phyloP scores from a whole-genome alignment of 2,888 invertebrate species.

The Brachyptera putata region DNA sequence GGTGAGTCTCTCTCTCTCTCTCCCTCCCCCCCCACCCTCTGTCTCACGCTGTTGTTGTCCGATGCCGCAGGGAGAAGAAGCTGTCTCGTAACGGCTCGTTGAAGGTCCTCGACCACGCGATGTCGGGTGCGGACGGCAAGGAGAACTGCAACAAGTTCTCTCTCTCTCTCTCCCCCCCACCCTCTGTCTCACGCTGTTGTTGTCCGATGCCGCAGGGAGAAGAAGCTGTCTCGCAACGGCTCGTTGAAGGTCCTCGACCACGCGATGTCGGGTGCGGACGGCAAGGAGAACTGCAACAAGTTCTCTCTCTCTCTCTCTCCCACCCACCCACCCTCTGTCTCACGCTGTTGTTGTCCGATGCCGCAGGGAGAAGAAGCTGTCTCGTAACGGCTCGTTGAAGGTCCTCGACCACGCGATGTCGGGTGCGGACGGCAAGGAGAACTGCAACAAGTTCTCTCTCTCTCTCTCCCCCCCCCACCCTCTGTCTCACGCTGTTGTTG shows the following conservation, averaged over 20 bases:
- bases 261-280: conserved; percentile 90
- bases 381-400: conserved; percentile 92
- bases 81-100: conserved; percentile 92
- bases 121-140: conserved; percentile 87
- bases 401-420: conserved; percentile 97
- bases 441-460: conserved; percentile 96
- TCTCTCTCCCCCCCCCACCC: too few species aligned
- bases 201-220: too few species aligned
- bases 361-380: conserved; percentile 91
- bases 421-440: conserved; percentile 88
- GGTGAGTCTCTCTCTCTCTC: conserved; percentile 45
- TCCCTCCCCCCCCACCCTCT: not conserved
- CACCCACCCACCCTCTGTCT: not conserved
- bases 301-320: conserved; percentile 48
- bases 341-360: not conserved
- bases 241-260: conserved; percentile 97
- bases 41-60: not conserved
- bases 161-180: too few species aligned
- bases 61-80: conserved; percentile 91
- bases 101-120: conserved; percentile 96
- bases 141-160: conserved; percentile 97
- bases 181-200: too few species aligned
- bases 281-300: conserved; percentile 93
- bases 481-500: too few species aligned
- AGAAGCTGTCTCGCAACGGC: conserved; percentile 93